Evolutionary conservation across 2,113 vertebrate species (phyloP), one percentile per base, ranked within the genome.

Genomic region (Chaetura pelagica): DNA sequence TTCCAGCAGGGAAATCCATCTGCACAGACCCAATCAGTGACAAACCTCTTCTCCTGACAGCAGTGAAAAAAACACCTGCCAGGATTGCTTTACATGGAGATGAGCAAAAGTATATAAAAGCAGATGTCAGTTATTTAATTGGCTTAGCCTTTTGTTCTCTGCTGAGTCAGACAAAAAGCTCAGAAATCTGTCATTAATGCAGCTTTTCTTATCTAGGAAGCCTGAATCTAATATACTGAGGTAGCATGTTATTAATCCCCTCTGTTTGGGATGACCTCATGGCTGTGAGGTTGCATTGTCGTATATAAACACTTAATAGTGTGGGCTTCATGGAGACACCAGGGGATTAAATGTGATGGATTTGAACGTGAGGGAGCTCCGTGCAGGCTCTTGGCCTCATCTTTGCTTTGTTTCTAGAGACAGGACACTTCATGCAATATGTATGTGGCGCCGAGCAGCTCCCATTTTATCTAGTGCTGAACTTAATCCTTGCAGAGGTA

Each of bases 121-220:
- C 94, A 96, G 62, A 71, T 80, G 91, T 5, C 89, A 49, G 52
- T 40, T 49, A 61, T 68, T 71, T 79, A 76, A 86, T 74, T 72
- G 94, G 64, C 93, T 96, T 72, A 74, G 74, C 46, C 80, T 34
- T 94, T 93, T 92, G 87, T 94, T 90, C 66, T 75, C 63, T 94
- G 90, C 79, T 73, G 80, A 93, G 73, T 88, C 93, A 96, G 82
- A 78, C 32, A 48, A 71, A 76, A 87, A 81, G 89, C 90, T 92
- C 87, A 48, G 77, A 40, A 30, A 84, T 49, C 64, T 23, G 73
- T 35, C 72, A 5, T 46, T 74, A 42, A 34, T 40, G 55, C 72
- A 11, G 90, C 88, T 90, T 84, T 84, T 87, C 83, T 92, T 78
- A 68, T 72, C 95, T n/a, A 12, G 4, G 57, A 40, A 26, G 85